Conservation (phyloP, 2,888 invertebrate species). For the Laothoe populi region DNA sequence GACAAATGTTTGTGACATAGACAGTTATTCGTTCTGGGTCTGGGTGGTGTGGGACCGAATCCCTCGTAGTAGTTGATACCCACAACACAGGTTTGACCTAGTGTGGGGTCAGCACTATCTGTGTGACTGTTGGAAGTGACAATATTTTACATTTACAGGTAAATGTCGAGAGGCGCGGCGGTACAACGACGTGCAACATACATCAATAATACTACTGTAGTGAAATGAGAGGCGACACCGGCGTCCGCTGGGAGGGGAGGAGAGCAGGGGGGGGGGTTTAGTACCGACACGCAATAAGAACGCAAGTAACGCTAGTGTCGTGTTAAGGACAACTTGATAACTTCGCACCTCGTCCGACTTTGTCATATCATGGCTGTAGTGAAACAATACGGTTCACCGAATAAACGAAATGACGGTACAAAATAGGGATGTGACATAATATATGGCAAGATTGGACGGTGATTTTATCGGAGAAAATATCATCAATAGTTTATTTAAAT, state of each 20-base stretch:
- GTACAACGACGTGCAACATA: constrained; percentile 29
- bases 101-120: no score
- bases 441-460: not conserved
- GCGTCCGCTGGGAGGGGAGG: not conserved
- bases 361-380: not conserved
- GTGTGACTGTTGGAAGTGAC: not conserved
- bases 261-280: not conserved
- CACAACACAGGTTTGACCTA: no score
- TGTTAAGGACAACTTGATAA: not conserved
- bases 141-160: not conserved
- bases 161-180: constrained; percentile 12
- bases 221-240: not conserved
- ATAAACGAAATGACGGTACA: not conserved
- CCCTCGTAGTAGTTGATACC: not conserved
- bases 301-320: not conserved
- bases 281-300: not conserved
- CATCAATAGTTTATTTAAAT: not conserved
- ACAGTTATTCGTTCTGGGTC: no score
- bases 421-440: not conserved
- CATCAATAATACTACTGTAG: not conserved
- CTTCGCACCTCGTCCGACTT: not conserved
- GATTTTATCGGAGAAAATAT: not conserved
- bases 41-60: no score
- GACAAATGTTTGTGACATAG: no score
- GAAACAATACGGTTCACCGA: not conserved